Conservation (phyloP, 1,140 invertebrate species). For the Drosophila pachea region DNA sequence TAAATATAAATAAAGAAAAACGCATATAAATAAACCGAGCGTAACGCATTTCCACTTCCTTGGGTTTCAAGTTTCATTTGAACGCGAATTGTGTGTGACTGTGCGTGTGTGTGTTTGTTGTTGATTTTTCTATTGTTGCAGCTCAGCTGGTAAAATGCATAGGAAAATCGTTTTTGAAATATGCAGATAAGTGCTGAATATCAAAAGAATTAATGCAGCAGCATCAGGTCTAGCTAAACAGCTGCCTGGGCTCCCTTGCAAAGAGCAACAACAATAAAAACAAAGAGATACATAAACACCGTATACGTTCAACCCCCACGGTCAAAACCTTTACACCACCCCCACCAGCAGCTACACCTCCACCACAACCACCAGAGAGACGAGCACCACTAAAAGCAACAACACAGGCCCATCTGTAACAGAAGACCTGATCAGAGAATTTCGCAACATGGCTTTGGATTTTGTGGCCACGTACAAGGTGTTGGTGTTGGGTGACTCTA, state of each 20-base stretch:
- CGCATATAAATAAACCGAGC: constrained; percentile 47
- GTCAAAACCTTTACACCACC: constrained; percentile 45
- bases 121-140: constrained; percentile 3
- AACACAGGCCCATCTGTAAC: constrained; percentile 61
- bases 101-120: constrained; percentile 2
- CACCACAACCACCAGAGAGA: background rate
- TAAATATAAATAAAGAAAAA: constrained; percentile 58
- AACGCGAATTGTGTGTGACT: too few relatives aligned
- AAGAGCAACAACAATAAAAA: constrained; percentile 50
- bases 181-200: constrained; percentile 4
- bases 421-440: constrained; percentile 38
- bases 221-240: constrained; percentile 52
- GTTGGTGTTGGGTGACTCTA: constrained; percentile 92
- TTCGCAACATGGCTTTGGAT: constrained; percentile 85
- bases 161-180: constrained; percentile 34
- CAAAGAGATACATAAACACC: constrained; percentile 63
- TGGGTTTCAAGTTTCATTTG: constrained; percentile 11
- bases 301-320: constrained; percentile 46
- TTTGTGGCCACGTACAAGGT: constrained; percentile 92
- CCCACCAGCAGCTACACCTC: constrained; percentile 27
- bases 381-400: constrained; percentile 22
- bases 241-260: constrained; percentile 40
- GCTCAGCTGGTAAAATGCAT: constrained; percentile 29
- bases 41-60: constrained; percentile 1
- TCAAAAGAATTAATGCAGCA: constrained; percentile 35